phyloP scores from a whole-genome alignment of 2,888 invertebrate species.

The Brassicogethes aeneus region DNA sequence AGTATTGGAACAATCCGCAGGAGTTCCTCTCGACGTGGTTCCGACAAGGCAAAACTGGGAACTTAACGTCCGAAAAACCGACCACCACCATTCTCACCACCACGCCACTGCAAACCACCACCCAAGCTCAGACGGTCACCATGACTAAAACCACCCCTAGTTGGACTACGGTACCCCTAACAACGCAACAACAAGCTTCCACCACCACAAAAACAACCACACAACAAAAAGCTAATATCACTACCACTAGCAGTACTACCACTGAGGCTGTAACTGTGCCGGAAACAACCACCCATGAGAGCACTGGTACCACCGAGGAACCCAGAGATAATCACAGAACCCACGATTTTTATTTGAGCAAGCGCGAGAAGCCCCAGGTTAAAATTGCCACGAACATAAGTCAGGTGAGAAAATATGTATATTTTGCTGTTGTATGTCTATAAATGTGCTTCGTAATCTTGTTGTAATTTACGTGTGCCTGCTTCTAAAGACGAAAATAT shows the following conservation, averaged over 20 bases:
- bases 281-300: conserved; percentile 48
- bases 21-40: conserved; percentile 30
- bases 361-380: conserved; percentile 36
- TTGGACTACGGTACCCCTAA: conserved; percentile 20
- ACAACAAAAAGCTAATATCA: conserved; percentile 4
- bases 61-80: conserved; percentile 13
- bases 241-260: conserved; percentile 14
- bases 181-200: conserved; percentile 16
- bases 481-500: too few relatives aligned
- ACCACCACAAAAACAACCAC: conserved; percentile 28
- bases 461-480: too few relatives aligned
- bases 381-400: conserved; percentile 38
- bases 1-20: conserved; percentile 35
- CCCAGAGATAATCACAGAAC: conserved; percentile 46
- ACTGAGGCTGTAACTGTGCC: conserved; percentile 38
- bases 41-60: conserved; percentile 30
- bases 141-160: conserved; percentile 28
- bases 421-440: too few relatives aligned
- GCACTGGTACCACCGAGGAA: conserved; percentile 43
- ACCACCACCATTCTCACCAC: conserved; percentile 11
- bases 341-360: conserved; percentile 38
- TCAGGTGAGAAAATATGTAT: too few relatives aligned
- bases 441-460: too few relatives aligned
- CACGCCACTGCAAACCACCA: conserved; percentile 9
- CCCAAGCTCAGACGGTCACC: conserved; percentile 1